Conservation (phyloP, 2,888 invertebrate genomes). For the Luffia ferchaultella region DNA sequence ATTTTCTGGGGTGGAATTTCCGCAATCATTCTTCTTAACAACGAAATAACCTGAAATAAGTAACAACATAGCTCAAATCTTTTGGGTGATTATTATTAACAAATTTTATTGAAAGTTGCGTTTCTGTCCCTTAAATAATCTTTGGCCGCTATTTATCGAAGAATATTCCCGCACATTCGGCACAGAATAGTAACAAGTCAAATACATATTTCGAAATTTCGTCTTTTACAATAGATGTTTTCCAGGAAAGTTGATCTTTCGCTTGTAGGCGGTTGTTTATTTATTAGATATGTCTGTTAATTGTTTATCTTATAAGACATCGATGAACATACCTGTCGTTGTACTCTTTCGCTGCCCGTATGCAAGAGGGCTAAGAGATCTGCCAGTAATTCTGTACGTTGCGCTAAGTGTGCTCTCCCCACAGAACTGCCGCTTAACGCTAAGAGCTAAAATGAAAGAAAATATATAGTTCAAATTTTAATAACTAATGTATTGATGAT, state of each 20-base stretch:
- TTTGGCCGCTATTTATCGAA: background rate
- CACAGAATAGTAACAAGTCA: background rate
- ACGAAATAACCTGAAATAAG: slow-evolving; percentile 74
- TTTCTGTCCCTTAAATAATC: no score
- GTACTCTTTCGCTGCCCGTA: slow-evolving; percentile 93
- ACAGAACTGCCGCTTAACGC: slow-evolving; percentile 93
- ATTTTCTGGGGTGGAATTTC: slow-evolving; percentile 89
- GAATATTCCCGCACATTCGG: background rate
- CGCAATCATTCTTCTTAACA: slow-evolving; percentile 86
- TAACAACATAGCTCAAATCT: background rate
- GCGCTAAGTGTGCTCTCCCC: slow-evolving; percentile 88
- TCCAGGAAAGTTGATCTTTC: no score
- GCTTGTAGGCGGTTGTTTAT: no score
- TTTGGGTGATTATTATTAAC: background rate
- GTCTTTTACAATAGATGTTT: background rate
- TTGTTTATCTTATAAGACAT: background rate
- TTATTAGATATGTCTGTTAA: background rate
- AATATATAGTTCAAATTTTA: no score
- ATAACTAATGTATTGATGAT: background rate
- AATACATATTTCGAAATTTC: background rate
- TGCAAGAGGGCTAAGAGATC: slow-evolving; percentile 89
- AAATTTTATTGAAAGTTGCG: background rate
- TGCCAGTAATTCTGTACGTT: slow-evolving; percentile 83
- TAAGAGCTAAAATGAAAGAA: slow-evolving; percentile 53
- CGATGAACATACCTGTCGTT: slow-evolving; percentile 89